Evolutionary conservation across 2,113 vertebrate genomes (phyloP), one percentile per base, ranked within the genome.

Genomic region (Zosterops japonicus): DNA sequence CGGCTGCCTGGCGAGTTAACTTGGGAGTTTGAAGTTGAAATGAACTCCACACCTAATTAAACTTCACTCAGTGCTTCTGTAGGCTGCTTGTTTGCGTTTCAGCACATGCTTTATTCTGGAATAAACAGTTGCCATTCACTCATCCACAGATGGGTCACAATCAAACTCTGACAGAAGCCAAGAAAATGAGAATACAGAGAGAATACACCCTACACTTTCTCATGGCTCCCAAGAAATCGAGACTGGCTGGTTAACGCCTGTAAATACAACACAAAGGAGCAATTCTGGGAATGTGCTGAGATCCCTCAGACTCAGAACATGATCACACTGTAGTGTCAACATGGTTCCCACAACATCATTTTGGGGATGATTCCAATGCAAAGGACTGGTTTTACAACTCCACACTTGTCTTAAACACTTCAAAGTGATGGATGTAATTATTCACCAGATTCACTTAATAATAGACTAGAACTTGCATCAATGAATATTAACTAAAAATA

Each of bases 401-500:
- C 61, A 35, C 60, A 49, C 68, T 93, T 93, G 65, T 87, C 84
- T 95, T 46, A 82, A 84, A 75, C 36, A 78, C 90, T 91, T 90
- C 77, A 90, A 88, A 92, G 76, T 41, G 70, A 80, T 56, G 53
- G 91, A 81, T 83, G 61, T 28, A 96, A 93, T 96, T 94, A 92
- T 68, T 69, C 49, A 20, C 22, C 63, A 63, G 57, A 78, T 63
- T 55, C 57, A 41, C 67, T 88, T 91, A 96, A 97, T 14, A 59
- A 78, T 70, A 93, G 90, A 42, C 81, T 78, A 86, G 65, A 84
- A 70, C 78, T 79, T 57, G 42, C 71, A 91, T 84, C 71, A 79
- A 94, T 81, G 89, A 93, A 90, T 84, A 91, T 88, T 91, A 95
- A 93, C 64, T 75, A 95, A 95, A 90, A 47, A 76, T 55, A 93